Base-by-base conservation (phyloP, 2,113 vertebrate genomes). In the Sinocyclocheilus maitianheensis region DNA sequence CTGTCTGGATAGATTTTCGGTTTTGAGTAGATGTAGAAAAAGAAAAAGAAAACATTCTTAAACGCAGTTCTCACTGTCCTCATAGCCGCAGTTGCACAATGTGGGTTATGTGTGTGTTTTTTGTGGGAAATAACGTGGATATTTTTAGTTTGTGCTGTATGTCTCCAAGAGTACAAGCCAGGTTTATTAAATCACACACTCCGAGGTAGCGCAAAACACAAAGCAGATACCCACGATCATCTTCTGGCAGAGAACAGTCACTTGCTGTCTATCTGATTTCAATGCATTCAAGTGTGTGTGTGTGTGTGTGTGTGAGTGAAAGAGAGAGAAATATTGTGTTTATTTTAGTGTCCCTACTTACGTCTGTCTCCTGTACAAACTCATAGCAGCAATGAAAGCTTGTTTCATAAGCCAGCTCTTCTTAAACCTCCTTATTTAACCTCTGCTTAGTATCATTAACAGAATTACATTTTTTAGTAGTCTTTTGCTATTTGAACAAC, bases 251-350 rank as follows among this genome's bases (percentile, higher is more conserved):
- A 26, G 62, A 63, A 65, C 60, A 48, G 60, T 30, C 43, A 67
- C n/a, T 67, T 46, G 63, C 77, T 62, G 34, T 81, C 77, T 58
- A 40, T 78, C 60, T 81, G 79, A 65, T 48, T 65, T 65, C 37
- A 40, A 80, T n/a, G 30, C 40, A 14, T 80, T 80, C 40, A 30
- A 26, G 40, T 81, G 79, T 30, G 53, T 81, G 37, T 26, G 60
- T 81, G 79, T 81, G 37, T 26, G 60, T 81, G 79, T 30, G 53
- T 80, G 22, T 30, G 60, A 81, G 60, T 65, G 78, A 81, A 81
- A 48, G 79, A 46, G n/a, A 46, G n/a, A 81, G 79, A 81, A 81
- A 81, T 67, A 48, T 48, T 81, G 40, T 81, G 79, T 81, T 81
- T 65, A 81, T 48, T 81, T 46, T 30, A 65, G 40, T 81, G 22